Evolutionary conservation across 2,113 vertebrate genomes (phyloP), one percentile per base, ranked within the genome.

Genomic region (Promerops cafer): DNA sequence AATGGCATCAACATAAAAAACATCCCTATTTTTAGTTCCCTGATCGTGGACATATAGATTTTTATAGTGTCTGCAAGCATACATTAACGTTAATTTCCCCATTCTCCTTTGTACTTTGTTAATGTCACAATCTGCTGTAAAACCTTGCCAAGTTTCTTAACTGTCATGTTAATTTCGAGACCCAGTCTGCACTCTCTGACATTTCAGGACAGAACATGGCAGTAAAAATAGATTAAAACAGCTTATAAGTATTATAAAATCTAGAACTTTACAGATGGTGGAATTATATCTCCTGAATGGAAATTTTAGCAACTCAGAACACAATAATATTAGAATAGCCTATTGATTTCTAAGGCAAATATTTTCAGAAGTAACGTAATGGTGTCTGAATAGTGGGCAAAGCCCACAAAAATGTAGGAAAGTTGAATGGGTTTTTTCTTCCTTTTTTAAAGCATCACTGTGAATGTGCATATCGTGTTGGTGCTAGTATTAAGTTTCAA

Each of bases 191-290:
- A 90, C 98, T 98, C 98, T 97, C 94, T 98, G 98, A 98, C 98
- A 98, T 98, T 98, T 98, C 97, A 98, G 98, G 98, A 98, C 98
- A 98, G 98, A 98, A 98, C 97, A 98, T 98, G 97, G 98, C 98
- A 98, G 98, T 98, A 98, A 98, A 98, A 98, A 98, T 98, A 98
- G 98, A 98, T 98, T 98, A 98, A 98, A 98, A 97, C 98, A 98
- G 98, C 97, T 98, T 98, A 98, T 96, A 98, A 98, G 98, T 98
- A 98, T 98, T 98, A 98, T 97, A 98, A 98, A 98, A 98, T 97
- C 97, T 96, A 97, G 98, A 98, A 98, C 97, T 98, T 98, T 98
- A 94, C 98, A 98, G 98, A 98, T 98, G 98, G 98, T 65, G 96
- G 98, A 97, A 98, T 98, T 98, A 98, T 94, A 97, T 95, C 95